Evolutionary conservation across 2,797 vertebrate genomes (phyloP), one percentile per base, ranked within the genome.

Genomic region (Karalla daura): DNA sequence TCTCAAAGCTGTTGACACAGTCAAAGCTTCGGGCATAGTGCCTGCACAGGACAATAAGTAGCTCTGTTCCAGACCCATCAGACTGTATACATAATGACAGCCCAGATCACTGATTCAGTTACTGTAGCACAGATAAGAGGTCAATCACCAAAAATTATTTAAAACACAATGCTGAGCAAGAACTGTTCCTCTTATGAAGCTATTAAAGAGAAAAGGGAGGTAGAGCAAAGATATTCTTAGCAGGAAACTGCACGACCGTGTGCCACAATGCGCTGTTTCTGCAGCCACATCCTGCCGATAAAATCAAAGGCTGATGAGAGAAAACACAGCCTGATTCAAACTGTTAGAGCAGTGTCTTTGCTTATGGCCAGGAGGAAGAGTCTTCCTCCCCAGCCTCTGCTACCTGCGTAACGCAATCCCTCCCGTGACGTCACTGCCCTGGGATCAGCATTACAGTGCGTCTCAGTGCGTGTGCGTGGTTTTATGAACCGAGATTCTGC

Each of bases 1-100:
- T 86, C 85, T 66, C 60, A 63, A 70, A 73, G 68, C 62, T 82
- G 80, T 69, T 80, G 78, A 87, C 84, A 79, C 55, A 76, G 73
- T 68, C 52, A 60, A 71, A 74, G 68, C 17, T 21, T 63, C 59
- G 41, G 76, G 67, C 64, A 46, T 8, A 2, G 46, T 41, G 73
- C 53, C 53, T 61, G 60, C 63, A 65, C 62, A 25, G 66, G 43
- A 81, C 76, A 88, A 76, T 82, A 72, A 67, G 67, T 55, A 52
- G 72, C 63, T 71, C 56, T 68, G 76, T 63, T 49, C 66, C 56
- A 63, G 20, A 76, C 61, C 60, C 36, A 65, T 62, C 55, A 62
- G n/a, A 70, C 46, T 8, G 21, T 49, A 56, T 5, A 71, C 36
- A 36, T 60, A 62, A 60, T n/a, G 8, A 46, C 58, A 69, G 20